Evolutionary conservation across 2,113 vertebrate genomes (phyloP).

Genomic region (Butorides virescens): DNA sequence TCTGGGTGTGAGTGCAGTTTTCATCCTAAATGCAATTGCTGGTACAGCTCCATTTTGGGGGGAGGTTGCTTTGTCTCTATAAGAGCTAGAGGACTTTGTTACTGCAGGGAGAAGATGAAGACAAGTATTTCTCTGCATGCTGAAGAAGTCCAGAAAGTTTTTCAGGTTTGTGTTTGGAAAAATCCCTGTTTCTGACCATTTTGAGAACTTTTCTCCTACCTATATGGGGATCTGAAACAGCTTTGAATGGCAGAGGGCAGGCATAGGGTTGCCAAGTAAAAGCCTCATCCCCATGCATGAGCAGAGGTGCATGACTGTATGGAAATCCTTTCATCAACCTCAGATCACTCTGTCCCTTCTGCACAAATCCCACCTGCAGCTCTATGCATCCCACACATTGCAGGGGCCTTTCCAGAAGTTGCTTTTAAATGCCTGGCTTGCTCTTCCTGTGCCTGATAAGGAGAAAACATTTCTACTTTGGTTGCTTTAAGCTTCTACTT

Average conservation of each 20-base stretch:
- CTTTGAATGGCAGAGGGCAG: neutral
- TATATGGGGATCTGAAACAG: neutral
- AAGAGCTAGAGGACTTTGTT: neutral
- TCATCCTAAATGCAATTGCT: neutral
- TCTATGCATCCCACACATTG: neutral
- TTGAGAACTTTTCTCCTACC: neutral
- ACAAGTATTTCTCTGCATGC: neutral
- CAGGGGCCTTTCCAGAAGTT: neutral
- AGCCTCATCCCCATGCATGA: fast-evolving
- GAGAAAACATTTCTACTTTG: neutral
- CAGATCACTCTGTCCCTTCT: neutral
- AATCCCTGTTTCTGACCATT: neutral
- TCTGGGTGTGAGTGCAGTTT: neutral
- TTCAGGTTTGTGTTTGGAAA: neutral
- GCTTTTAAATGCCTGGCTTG: neutral
- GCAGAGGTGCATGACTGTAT: fast-evolving
- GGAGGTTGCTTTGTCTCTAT: neutral
- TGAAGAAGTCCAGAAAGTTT: neutral
- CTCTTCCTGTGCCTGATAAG: neutral
- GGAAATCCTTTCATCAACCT: neutral
- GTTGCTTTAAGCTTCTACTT: neutral
- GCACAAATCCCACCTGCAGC: neutral
- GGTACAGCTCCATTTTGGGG: neutral
- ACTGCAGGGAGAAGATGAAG: neutral
- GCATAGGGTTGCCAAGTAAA: neutral